phyloP scores from a whole-genome alignment of 2,113 vertebrate species.

The Macquaria ambigua region DNA sequence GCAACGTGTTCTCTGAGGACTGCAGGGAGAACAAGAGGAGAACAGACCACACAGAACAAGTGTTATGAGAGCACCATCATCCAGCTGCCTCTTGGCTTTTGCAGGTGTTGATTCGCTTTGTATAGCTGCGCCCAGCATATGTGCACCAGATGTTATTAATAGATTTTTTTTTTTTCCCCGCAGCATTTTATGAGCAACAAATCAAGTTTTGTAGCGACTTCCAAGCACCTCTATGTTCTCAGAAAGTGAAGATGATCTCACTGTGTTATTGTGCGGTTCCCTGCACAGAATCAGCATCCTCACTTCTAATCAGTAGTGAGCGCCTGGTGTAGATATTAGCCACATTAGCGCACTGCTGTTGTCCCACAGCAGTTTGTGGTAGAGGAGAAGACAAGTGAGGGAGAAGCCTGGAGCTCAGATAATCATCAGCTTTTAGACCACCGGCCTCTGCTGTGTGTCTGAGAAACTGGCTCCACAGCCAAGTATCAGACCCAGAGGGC shows the following conservation, averaged over 20 bases:
- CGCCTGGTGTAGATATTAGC: no score
- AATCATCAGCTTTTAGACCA: slow-evolving; percentile 26
- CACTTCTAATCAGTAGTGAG: slow-evolving; percentile 19
- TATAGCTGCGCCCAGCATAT: neutral
- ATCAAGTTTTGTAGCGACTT: neutral
- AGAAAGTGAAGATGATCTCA: neutral
- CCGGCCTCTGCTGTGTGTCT: neutral
- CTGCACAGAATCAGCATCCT: slow-evolving; percentile 8
- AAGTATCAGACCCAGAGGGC: neutral
- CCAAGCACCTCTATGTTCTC: neutral
- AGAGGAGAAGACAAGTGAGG: neutral
- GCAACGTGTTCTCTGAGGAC: neutral
- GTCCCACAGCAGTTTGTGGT: neutral
- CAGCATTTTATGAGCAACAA: neutral
- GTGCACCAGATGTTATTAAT: slow-evolving; percentile 39
- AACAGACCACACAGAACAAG: slow-evolving; percentile 25
- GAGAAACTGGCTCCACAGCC: neutral
- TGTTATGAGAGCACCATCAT: neutral
- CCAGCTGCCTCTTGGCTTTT: slow-evolving; percentile 31
- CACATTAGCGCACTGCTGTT: no score
- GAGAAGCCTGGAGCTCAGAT: slow-evolving; percentile 12
- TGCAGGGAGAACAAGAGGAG: neutral
- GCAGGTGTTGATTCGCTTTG: slow-evolving; percentile 38
- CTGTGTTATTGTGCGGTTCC: no score
- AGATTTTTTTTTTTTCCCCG: neutral